phyloP scores from a whole-genome alignment of 2,113 vertebrate species.

The Nothoprocta perdicaria region DNA sequence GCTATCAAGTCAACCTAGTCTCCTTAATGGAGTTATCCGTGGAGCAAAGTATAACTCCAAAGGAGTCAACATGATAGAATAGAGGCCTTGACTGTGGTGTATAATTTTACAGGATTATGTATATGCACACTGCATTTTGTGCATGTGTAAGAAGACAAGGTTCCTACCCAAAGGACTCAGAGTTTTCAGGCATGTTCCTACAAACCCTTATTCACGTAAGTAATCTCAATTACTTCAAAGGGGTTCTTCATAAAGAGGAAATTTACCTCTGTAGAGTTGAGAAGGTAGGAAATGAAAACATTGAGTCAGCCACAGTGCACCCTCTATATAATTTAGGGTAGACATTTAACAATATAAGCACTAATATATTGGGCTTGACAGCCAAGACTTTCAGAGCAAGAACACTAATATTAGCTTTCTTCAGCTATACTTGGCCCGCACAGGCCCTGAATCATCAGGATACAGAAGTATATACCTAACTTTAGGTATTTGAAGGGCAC shows the following conservation, averaged over 20 bases:
- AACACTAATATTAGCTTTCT: background rate
- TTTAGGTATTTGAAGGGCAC: background rate
- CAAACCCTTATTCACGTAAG: background rate
- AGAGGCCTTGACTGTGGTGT: background rate
- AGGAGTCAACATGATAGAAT: background rate
- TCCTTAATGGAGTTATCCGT: background rate
- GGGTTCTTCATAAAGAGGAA: background rate
- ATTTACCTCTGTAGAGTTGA: background rate
- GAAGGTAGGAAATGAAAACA: background rate
- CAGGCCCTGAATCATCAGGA: background rate
- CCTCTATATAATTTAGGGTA: background rate
- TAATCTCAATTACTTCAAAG: background rate
- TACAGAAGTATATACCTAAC: background rate
- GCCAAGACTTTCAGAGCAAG: background rate
- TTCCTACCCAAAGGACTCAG: background rate
- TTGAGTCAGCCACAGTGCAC: background rate
- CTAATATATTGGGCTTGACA: background rate
- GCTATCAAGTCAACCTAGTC: accelerated
- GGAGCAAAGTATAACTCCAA: background rate
- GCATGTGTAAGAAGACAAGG: background rate
- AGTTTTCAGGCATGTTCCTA: background rate
- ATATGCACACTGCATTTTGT: background rate
- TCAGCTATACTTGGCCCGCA: background rate
- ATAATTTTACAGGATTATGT: background rate
- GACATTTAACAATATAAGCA: background rate